Conservation (phyloP, 2,797 vertebrate species). For the Poliocrania exsul region DNA sequence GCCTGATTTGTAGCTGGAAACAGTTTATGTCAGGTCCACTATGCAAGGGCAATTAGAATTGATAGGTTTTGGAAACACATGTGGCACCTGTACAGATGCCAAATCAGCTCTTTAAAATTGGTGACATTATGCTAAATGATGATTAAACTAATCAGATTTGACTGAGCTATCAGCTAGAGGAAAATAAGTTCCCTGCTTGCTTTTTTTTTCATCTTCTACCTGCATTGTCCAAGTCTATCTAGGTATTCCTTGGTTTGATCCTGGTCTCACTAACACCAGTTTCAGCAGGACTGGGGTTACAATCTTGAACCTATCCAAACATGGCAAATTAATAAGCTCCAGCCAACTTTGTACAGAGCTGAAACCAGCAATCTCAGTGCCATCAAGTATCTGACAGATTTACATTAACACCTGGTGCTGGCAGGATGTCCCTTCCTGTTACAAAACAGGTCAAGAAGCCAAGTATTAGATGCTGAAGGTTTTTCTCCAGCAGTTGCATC, state of each 20-base stretch:
- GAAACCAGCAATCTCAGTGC: not conserved
- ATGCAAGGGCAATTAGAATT: not conserved
- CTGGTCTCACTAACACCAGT: not conserved
- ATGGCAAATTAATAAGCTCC: not conserved
- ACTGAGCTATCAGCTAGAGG: not conserved
- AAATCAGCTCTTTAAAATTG: not conserved
- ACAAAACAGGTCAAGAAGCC: not conserved
- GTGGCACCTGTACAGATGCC: not conserved
- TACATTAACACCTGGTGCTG: not conserved
- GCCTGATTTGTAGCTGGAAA: not conserved
- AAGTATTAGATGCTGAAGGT: not conserved
- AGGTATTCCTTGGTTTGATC: not conserved
- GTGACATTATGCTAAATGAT: not conserved
- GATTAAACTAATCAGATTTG: not conserved
- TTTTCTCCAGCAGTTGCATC: not conserved
- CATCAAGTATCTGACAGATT: fast-evolving
- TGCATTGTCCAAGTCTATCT: not conserved
- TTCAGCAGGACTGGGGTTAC: not conserved
- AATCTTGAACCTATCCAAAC: not conserved
- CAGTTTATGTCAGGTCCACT: not conserved
- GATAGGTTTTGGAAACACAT: not conserved
- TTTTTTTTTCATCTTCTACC: not conserved
- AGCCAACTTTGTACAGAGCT: not conserved
- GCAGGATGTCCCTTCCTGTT: not conserved
- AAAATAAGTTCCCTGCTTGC: not conserved